Conservation (phyloP, 2,888 invertebrate species). For the Drosophila percnosoma region DNA sequence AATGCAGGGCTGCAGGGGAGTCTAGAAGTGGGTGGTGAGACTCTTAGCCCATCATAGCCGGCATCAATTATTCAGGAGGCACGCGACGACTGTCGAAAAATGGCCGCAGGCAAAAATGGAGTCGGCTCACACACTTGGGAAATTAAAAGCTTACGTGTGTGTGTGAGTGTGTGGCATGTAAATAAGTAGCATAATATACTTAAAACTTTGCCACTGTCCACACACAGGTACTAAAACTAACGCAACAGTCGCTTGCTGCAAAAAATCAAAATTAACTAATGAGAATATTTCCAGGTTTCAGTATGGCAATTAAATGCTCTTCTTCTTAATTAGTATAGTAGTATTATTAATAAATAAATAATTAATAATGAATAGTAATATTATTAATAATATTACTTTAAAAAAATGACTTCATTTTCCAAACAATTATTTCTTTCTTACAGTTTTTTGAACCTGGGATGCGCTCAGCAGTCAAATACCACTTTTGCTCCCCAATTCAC, state of each 20-base stretch:
- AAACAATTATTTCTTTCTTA: background rate
- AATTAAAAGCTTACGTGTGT: conserved; percentile 48
- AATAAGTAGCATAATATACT: conserved; percentile 32
- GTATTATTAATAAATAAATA: too few species aligned
- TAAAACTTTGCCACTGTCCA: conserved; percentile 32
- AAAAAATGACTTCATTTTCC: too few species aligned
- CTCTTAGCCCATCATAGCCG: conserved; percentile 62
- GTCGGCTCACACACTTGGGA: conserved; percentile 62
- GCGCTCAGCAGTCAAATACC: too few species aligned
- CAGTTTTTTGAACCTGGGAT: too few species aligned
- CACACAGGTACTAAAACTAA: background rate
- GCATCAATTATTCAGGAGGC: conserved; percentile 70
- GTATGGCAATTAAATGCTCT: background rate
- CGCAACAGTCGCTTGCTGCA: background rate
- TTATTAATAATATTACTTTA: too few species aligned
- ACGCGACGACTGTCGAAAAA: conserved; percentile 67
- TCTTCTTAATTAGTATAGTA: too few species aligned
- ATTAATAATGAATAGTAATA: too few species aligned
- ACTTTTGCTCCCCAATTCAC: too few species aligned
- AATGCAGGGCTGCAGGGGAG: background rate
- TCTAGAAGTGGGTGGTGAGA: background rate
- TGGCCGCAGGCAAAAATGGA: conserved; percentile 63
- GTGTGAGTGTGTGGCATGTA: conserved; percentile 21
- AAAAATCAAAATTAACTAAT: background rate
- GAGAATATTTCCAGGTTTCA: background rate